These are phyloP conservation scores for Pteronotus mesoamericanus DNA, from an alignment of 2,797 vertebrate genomes.

Conservation along the genomic window DNA sequence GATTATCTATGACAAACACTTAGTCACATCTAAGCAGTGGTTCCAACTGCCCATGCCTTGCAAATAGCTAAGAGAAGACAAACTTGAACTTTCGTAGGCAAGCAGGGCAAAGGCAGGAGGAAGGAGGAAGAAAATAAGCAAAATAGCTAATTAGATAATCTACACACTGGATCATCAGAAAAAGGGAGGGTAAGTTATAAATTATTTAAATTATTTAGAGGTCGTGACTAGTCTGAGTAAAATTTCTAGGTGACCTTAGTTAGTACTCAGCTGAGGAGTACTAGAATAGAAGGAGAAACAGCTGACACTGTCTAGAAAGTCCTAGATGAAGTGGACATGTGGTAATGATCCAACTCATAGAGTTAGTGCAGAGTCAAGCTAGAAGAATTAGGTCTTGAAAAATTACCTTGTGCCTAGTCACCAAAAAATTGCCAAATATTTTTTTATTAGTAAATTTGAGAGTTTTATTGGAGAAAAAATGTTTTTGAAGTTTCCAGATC, in stretches of 20 bases:
- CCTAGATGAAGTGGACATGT: background rate
- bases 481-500: slow-evolving; percentile 46
- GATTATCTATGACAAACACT: background rate
- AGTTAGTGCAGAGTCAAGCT: background rate
- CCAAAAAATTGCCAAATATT: background rate
- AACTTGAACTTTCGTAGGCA: background rate
- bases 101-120: background rate
- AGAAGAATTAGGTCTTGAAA: slow-evolving; percentile 29
- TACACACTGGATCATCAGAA: background rate
- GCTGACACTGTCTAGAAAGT: background rate
- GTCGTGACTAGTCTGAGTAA: background rate
- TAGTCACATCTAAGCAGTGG: background rate
- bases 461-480: slow-evolving; percentile 29
- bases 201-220: background rate
- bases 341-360: background rate
- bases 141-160: slow-evolving; percentile 11
- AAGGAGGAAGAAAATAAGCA: slow-evolving; percentile 13
- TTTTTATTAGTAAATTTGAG: background rate
- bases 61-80: background rate
- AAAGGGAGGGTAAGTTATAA: background rate
- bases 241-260: slow-evolving; percentile 8
- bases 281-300: background rate
- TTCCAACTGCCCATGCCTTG: background rate
- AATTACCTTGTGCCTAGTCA: background rate
- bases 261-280: background rate